A percentile compares a stretch with the other conserved stretches of the same genome.
phyloP scores from a whole-genome alignment of 2,797 vertebrate genomes.

The Eulemur mongoz region DNA sequence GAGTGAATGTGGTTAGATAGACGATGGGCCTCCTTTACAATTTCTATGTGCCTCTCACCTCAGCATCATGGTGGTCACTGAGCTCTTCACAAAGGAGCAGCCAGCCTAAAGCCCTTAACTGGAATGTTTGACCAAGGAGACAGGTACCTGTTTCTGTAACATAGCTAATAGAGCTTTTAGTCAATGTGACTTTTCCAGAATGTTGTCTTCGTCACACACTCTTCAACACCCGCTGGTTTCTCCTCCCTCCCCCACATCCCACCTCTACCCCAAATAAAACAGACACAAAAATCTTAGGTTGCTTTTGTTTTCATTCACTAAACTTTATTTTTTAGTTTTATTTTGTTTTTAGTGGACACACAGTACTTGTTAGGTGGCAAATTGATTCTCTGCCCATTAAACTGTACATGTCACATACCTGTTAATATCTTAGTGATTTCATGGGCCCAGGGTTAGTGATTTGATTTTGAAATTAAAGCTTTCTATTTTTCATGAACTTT shows the following conservation, averaged over 20 bases:
- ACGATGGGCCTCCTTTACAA: neutral
- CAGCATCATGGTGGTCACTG: neutral
- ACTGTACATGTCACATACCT: neutral
- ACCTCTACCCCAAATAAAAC: neutral
- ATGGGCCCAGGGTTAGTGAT: neutral
- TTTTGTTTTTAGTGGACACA: neutral
- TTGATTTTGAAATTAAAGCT: conserved; percentile 47
- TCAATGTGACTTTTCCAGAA: neutral
- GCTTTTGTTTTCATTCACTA: neutral
- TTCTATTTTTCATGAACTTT: conserved; percentile 12
- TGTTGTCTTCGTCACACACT: neutral
- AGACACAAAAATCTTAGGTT: neutral
- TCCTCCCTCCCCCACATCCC: neutral
- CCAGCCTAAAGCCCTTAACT: neutral
- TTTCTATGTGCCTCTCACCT: neutral
- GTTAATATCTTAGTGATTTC: neutral
- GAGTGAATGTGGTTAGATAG: neutral
- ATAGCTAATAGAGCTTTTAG: neutral
- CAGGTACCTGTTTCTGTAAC: neutral
- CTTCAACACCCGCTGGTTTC: neutral
- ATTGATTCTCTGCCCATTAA: neutral
- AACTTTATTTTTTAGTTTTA: neutral
- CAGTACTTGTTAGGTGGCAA: neutral
- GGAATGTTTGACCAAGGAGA: neutral
- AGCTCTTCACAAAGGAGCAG: neutral